Base-by-base conservation (phyloP, 2,888 invertebrate species). In the Ptychoptera contaminata region DNA sequence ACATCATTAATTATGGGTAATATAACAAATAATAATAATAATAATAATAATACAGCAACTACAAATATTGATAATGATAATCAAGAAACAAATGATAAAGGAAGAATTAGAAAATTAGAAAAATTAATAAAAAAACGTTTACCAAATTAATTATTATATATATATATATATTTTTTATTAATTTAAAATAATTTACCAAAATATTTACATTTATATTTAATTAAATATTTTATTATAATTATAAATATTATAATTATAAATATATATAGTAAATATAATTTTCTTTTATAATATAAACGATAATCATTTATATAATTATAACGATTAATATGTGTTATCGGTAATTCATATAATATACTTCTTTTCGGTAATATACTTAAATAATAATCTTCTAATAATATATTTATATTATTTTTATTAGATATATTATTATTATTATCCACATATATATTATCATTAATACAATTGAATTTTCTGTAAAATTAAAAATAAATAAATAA, bases 401-500 rank as follows among this genome's bases (percentile, higher is more conserved):
- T 23, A 23, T 23, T 23, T 23, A 23, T 23, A 23, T 23, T 23
- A 23, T 5, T 23, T 23, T 23, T 23, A 7, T 23, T 23, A 7
- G 3, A 23, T 23, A 7, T 23, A 23, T 23, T 23, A 5, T 3
- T 23, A 23, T 23, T 23, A 5, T 5, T 5, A 23, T 23, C 23
- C 3, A 5, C 23, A 23, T 23, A 7, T 3, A 23, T 23, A 57
- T 86, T 81, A 54, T 85, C 85, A 60, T 86, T 86, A 40, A 86
- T 67, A 57, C 85, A 86, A 38, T 84, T 74, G 55, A 86, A 86
- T 64, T 85, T 86, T 53, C 82, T 82, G 58, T 30, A 71, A 67
- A 52, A 50, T 14, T 1, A 7, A 52, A 50, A 50, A 44, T 46
- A 49, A 47, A 44, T 46, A 43, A 37, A 30, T 16, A 23, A 23